Conservation (phyloP, 2,888 invertebrate genomes). For the Trichacis sp. region DNA sequence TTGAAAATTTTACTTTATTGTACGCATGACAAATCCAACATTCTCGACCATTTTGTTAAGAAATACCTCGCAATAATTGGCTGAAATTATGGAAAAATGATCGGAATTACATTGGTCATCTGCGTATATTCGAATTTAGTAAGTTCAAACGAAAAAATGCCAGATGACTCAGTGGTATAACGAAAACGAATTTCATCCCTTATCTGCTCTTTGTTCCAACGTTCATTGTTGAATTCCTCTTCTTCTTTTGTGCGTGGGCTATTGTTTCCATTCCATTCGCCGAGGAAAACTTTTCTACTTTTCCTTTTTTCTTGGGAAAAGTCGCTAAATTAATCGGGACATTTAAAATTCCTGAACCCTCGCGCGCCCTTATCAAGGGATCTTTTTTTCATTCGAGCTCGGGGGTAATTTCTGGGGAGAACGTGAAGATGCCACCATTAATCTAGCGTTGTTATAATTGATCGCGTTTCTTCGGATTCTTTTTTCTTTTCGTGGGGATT, state of each 20-base stretch:
- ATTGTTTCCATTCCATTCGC: slow-evolving; percentile 31
- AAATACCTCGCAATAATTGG: no score
- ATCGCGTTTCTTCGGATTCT: background rate
- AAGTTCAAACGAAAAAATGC: no score
- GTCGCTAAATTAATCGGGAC: slow-evolving; percentile 55
- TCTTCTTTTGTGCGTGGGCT: slow-evolving; percentile 52
- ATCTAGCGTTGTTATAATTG: slow-evolving; percentile 2
- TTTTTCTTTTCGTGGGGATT: slow-evolving; percentile 9
- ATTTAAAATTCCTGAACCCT: slow-evolving; percentile 55
- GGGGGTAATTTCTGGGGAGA: slow-evolving; percentile 20
- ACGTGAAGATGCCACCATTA: slow-evolving; percentile 1
- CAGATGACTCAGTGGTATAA: no score
- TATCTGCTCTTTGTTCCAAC: slow-evolving; percentile 65
- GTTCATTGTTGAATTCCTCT: slow-evolving; percentile 44
- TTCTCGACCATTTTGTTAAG: no score
- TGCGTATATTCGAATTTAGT: no score
- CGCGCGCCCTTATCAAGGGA: slow-evolving; percentile 52
- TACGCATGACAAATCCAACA: no score
- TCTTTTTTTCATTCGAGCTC: slow-evolving; percentile 21
- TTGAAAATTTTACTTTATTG: no score
- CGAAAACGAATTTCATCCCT: slow-evolving; percentile 44
- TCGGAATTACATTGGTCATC: no score
- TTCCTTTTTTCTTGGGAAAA: slow-evolving; percentile 8
- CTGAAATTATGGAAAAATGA: no score
- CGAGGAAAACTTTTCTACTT: slow-evolving; percentile 19